Evolutionary conservation across 2,113 vertebrate genomes (phyloP).

Genomic region (Tringa solitaria): DNA sequence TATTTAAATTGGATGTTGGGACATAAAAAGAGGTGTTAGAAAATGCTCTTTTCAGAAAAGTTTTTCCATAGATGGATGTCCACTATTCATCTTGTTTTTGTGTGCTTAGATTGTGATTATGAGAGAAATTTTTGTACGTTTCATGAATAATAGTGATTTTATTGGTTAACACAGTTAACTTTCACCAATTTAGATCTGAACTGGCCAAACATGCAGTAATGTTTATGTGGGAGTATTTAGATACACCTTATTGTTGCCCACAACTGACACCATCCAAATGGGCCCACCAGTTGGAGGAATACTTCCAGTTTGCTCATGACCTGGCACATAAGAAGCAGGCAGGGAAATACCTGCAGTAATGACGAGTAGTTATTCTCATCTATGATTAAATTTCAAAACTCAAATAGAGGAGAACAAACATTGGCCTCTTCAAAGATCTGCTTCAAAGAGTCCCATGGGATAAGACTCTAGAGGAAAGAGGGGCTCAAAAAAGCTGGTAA

Average conservation of each 20-base stretch:
- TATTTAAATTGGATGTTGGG: neutral
- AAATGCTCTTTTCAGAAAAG: neutral
- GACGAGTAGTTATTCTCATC: neutral
- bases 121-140: neutral
- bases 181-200: neutral
- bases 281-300: neutral
- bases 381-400: neutral
- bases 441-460: neutral
- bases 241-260: neutral
- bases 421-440: neutral
- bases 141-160: neutral
- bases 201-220: neutral
- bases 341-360: neutral
- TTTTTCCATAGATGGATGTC: neutral
- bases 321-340: neutral
- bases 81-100: neutral
- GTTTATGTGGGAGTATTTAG: neutral
- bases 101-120: neutral
- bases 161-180: neutral
- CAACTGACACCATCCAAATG: neutral
- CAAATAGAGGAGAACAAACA: neutral
- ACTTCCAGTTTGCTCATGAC: neutral
- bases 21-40: neutral
- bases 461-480: neutral
- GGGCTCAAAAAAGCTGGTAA: neutral